Percentiles rank a stretch among this genome's conserved stretches.
These are phyloP conservation scores for Rhingia rostrata DNA, from an alignment of 2,888 invertebrate genomes.

Conservation along the genomic window DNA sequence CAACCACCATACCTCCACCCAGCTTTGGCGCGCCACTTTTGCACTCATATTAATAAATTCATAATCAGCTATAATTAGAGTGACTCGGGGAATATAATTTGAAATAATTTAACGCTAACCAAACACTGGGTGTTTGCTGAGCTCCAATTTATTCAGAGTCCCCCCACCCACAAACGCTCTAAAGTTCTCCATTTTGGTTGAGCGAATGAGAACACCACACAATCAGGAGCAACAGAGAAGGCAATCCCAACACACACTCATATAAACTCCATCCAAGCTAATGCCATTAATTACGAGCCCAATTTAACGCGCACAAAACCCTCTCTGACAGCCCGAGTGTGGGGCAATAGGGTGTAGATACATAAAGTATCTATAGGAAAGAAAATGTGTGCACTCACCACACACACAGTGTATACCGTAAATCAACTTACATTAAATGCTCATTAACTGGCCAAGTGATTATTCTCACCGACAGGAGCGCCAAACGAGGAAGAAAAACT, in stretches of 20 bases:
- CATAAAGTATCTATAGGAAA: conserved; percentile 26
- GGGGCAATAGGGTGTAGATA: background rate
- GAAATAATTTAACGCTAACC: conserved; percentile 72
- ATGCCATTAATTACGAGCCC: conserved; percentile 77
- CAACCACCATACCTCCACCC: background rate
- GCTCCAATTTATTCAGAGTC: conserved; percentile 30
- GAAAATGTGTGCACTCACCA: conserved; percentile 39
- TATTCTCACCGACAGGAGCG: conserved; percentile 55
- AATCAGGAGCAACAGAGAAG: conserved; percentile 19
- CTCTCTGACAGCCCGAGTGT: background rate
- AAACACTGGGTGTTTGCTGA: conserved; percentile 60
- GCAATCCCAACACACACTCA: background rate
- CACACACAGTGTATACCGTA: conserved; percentile 39
- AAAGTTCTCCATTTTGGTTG: conserved; percentile 34
- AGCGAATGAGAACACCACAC: conserved; percentile 1
- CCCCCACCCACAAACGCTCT: background rate
- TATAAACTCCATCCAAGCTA: conserved; percentile 54
- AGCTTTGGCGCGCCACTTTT: conserved; percentile 11
- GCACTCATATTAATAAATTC: conserved; percentile 68
- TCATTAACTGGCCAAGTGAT: conserved; percentile 75
- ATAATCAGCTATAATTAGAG: conserved; percentile 72
- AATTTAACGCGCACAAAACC: conserved; percentile 76
- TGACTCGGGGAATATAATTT: conserved; percentile 64
- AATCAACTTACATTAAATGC: conserved; percentile 76
- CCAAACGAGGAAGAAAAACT: conserved; percentile 31